Percentiles rank a stretch among this genome's conserved stretches.
Evolutionary conservation across 2,797 vertebrate species (phyloP).

Genomic region (Euphonia xanthogaster): DNA sequence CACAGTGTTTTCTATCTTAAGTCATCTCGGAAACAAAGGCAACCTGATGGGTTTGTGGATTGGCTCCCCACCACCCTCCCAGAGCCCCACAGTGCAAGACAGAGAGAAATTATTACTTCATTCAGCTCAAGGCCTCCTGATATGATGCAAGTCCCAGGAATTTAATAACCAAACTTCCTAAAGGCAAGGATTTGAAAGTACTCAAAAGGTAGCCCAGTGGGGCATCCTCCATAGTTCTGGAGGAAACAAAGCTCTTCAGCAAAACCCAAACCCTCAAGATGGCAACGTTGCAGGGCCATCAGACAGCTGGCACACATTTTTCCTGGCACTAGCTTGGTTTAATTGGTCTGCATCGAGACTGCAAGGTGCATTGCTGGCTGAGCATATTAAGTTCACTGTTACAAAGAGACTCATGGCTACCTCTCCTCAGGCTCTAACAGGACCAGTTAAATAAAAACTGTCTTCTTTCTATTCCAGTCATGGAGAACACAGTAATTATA

Average conservation of each 20-base stretch:
- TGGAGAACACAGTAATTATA: neutral
- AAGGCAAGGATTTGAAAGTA: neutral
- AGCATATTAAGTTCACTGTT: neutral
- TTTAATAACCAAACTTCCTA: neutral
- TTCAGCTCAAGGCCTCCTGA: neutral
- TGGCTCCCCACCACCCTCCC: rapidly evolving
- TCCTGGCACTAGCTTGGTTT: neutral
- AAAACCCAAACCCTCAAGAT: neutral
- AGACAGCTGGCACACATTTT: neutral
- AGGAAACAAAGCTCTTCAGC: neutral
- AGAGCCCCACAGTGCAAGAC: neutral
- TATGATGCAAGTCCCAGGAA: neutral
- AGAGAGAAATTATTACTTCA: neutral
- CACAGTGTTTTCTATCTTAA: neutral
- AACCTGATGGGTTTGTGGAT: neutral
- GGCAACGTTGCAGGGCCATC: neutral
- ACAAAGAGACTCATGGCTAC: neutral
- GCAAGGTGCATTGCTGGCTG: neutral
- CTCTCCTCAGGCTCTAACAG: neutral
- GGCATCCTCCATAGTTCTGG: neutral
- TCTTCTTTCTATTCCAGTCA: neutral
- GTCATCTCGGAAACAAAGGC: neutral
- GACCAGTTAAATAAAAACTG: neutral
- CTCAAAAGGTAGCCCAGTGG: neutral
- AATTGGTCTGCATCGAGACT: neutral